Evolutionary conservation across 2,113 vertebrate genomes (phyloP).

Genomic region (Leiothrix lutea): DNA sequence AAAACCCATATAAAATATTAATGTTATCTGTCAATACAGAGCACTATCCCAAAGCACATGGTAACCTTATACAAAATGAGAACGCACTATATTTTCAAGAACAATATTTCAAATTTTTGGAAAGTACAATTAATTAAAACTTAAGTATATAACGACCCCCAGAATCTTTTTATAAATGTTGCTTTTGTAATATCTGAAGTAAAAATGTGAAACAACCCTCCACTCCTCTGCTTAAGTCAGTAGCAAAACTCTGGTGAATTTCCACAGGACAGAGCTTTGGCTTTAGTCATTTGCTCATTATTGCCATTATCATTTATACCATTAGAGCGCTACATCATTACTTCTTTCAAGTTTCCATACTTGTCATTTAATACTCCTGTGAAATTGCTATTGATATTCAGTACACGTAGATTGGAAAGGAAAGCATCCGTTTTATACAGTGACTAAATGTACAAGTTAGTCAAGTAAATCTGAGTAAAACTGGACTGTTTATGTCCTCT

Average conservation of each 20-base stretch:
- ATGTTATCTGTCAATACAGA: neutral
- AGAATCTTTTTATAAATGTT: neutral
- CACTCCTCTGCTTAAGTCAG: neutral
- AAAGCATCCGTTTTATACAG: neutral
- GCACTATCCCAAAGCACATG: neutral
- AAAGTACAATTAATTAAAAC: neutral
- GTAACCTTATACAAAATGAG: neutral
- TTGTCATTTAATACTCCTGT: neutral
- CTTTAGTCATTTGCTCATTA: neutral
- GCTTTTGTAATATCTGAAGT: neutral
- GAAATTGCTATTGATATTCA: neutral
- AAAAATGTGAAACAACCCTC: neutral
- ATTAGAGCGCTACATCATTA: neutral
- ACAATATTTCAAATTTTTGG: neutral
- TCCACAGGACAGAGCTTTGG: neutral
- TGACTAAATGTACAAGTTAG: neutral
- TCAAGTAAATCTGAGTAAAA: neutral
- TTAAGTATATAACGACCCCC: accelerated
- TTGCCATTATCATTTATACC: neutral
- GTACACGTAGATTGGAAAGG: neutral
- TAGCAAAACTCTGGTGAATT: neutral
- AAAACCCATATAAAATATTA: neutral
- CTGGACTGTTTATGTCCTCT: neutral
- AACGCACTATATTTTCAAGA: neutral
- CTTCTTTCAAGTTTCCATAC: neutral